Conservation (phyloP, 1,140 invertebrate species). For the Odontomachus brunneus region DNA sequence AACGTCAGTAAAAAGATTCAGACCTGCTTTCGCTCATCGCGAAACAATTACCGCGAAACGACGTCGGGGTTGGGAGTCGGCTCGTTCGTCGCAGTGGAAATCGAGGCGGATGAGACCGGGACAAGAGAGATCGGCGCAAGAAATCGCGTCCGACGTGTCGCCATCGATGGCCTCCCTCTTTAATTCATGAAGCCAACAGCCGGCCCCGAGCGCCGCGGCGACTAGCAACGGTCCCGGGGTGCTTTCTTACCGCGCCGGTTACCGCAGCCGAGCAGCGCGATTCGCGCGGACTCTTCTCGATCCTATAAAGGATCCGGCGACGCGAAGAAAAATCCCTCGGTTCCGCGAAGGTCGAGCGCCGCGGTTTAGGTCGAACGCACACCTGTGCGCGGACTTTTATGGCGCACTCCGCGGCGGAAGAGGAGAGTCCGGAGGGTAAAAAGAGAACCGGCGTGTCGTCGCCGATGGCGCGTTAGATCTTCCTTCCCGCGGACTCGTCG, state of each 20-base stretch:
- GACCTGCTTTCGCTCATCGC: conserved; percentile 11
- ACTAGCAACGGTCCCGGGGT: conserved; percentile 43
- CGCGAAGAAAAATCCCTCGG: conserved; percentile 63
- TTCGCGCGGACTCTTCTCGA: conserved; percentile 4
- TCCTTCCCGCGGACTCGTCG: conserved; percentile 11
- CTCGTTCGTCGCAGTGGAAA: conserved; percentile 50
- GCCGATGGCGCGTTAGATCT: conserved; percentile 24
- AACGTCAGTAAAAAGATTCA: too few relatives aligned
- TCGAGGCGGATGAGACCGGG: not conserved
- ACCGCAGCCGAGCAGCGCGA: conserved; percentile 37
- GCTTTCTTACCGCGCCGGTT: conserved; percentile 60
- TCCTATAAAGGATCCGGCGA: conserved; percentile 75
- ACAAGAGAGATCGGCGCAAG: conserved; percentile 55
- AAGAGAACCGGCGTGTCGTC: conserved; percentile 60
- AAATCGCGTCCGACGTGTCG: conserved; percentile 77
- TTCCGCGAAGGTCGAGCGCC: conserved; percentile 75
- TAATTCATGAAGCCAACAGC: conserved; percentile 79
- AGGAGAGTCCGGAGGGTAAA: conserved; percentile 21
- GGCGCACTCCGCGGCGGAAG: conserved; percentile 46
- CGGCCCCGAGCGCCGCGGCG: conserved; percentile 13
- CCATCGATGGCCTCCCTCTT: conserved; percentile 78
- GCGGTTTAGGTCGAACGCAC: conserved; percentile 74
- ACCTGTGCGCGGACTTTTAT: conserved; percentile 76
- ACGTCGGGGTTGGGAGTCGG: not conserved
- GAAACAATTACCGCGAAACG: conserved; percentile 79